A percentile compares a stretch with the other conserved stretches of the same genome.
Evolutionary conservation across 2,113 vertebrate species (phyloP).

Genomic region (Lathamus discolor): DNA sequence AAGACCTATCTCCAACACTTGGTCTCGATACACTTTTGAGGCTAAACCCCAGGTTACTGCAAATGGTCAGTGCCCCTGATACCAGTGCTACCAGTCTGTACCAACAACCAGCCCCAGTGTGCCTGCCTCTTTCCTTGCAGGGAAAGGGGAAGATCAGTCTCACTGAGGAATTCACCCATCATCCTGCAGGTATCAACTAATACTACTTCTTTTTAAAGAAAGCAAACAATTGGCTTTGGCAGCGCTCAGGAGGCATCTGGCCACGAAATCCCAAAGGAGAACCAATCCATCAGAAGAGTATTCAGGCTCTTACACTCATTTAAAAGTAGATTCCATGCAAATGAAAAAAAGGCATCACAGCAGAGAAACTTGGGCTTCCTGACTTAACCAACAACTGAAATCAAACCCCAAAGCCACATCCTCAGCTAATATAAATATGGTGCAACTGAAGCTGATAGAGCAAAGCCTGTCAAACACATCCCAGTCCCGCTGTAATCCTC

Average conservation of each 20-base stretch:
- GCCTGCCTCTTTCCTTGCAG: background rate
- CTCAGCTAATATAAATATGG: background rate
- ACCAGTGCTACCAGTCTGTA: background rate
- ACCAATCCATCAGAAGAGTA: background rate
- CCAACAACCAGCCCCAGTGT: accelerated
- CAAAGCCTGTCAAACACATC: background rate
- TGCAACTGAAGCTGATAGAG: background rate
- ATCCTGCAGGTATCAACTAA: background rate
- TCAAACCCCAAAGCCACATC: constrained; percentile 38
- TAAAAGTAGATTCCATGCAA: background rate
- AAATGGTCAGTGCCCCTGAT: too few relatives aligned
- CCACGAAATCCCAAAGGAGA: background rate
- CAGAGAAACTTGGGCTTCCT: background rate
- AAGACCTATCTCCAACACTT: background rate
- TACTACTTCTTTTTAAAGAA: background rate
- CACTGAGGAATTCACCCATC: background rate
- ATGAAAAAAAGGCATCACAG: background rate
- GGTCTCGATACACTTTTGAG: background rate
- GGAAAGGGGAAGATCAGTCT: background rate
- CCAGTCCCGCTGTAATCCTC: background rate
- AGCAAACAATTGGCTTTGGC: background rate
- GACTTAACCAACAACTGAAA: constrained; percentile 2
- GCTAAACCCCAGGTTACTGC: background rate
- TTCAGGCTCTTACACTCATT: background rate
- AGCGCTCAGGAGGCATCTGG: background rate